A percentile compares a stretch with the other conserved stretches of the same genome.
These are phyloP conservation scores for Noctuana brunneofusca DNA, from an alignment of 2,888 invertebrate genomes.

Conservation along the genomic window DNA sequence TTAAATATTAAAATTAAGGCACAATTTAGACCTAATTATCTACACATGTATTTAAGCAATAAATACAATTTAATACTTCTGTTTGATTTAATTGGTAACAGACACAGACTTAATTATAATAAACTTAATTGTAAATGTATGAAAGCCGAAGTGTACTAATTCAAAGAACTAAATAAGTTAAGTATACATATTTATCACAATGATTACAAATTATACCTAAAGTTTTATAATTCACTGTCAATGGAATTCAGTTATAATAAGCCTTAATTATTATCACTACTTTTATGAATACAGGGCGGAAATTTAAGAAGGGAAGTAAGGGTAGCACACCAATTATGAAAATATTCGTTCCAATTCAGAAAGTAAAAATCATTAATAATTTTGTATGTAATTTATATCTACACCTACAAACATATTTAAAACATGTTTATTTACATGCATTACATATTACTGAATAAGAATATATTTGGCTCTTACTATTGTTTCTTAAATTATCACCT, in stretches of 20 bases:
- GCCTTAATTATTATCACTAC: not conserved
- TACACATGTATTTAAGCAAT: not conserved
- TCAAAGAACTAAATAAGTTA: not conserved
- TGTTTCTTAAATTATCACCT: not conserved
- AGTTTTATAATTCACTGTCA: slow-evolving; percentile 1
- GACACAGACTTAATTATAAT: not conserved
- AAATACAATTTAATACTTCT: slow-evolving; percentile 13
- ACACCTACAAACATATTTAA: too few species aligned
- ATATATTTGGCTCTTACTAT: not conserved
- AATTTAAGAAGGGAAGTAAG: not conserved
- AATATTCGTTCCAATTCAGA: too few species aligned
- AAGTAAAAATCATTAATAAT: too few species aligned
- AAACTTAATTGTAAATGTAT: not conserved
- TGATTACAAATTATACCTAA: slow-evolving; percentile 12
- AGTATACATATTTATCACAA: slow-evolving; percentile 33
- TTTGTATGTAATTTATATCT: too few species aligned
- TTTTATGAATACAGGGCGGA: not conserved
- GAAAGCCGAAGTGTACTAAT: slow-evolving; percentile 15
- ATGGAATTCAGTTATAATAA: not conserved
- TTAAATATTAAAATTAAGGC: slow-evolving; percentile 11
- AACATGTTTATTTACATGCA: too few species aligned
- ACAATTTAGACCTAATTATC: not conserved
- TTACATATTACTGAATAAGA: not conserved
- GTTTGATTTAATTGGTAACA: slow-evolving; percentile 5
- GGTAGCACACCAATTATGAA: too few species aligned